These are phyloP conservation scores for Axea sp. DNA, from an alignment of 2,888 invertebrate genomes.

Conservation along the genomic window DNA sequence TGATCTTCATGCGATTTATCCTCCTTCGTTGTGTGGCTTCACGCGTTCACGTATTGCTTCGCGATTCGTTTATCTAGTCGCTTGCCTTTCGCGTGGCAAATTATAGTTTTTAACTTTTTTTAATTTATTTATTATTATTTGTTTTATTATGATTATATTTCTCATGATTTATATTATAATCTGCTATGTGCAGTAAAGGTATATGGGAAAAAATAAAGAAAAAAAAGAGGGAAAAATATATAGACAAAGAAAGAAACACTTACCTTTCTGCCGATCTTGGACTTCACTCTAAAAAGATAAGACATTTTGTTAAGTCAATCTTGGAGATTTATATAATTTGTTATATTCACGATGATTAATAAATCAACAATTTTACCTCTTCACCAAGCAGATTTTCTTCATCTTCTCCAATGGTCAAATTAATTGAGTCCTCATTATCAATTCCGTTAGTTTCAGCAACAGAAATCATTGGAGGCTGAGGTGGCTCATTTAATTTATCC, in stretches of 20 bases:
- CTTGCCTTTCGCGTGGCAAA: conserved; percentile 9
- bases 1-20: conserved; percentile 4
- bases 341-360: too few species aligned
- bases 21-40: neutral
- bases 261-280: conserved; percentile 77
- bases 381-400: conserved; percentile 88
- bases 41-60: neutral
- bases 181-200: too few species aligned
- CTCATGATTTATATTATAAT: too few species aligned
- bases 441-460: conserved; percentile 81
- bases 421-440: conserved; percentile 89
- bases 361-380: conserved; percentile 85
- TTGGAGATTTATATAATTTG: too few species aligned
- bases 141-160: too few species aligned
- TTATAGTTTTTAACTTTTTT: neutral
- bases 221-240: too few species aligned
- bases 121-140: too few species aligned
- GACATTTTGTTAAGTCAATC: too few species aligned
- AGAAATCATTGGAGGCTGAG: conserved; percentile 56
- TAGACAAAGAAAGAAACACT: too few species aligned
- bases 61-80: neutral
- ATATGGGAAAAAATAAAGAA: too few species aligned
- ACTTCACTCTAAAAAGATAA: conserved; percentile 74
- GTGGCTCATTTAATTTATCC: conserved; percentile 45
- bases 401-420: conserved; percentile 90